These are phyloP conservation scores for Eretmochelys imbricata DNA, from an alignment of 2,113 vertebrate genomes.

Conservation along the genomic window DNA sequence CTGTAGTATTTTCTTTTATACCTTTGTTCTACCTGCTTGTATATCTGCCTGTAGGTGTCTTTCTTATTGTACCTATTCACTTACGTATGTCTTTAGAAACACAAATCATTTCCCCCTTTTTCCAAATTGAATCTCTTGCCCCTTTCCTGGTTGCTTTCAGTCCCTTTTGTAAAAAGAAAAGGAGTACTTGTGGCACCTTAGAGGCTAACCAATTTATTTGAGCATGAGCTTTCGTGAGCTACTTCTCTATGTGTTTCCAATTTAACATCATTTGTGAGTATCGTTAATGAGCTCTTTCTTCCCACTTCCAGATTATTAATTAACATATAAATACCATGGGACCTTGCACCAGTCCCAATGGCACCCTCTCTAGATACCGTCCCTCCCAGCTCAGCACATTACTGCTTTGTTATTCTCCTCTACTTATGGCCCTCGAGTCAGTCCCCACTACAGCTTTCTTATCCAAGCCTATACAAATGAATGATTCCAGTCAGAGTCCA, in stretches of 20 bases:
- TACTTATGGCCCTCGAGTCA: background rate
- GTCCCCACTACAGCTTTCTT: background rate
- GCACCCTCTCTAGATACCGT: background rate
- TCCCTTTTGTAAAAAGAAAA: background rate
- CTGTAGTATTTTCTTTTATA: background rate
- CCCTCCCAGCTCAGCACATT: background rate
- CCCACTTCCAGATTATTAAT: background rate
- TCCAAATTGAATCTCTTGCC: background rate
- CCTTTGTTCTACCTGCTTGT: background rate
- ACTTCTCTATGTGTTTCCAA: background rate
- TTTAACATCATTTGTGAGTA: background rate
- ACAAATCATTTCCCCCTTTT: background rate
- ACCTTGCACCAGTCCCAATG: background rate
- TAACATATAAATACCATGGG: background rate
- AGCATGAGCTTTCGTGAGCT: too few relatives aligned
- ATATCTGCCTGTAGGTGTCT: background rate
- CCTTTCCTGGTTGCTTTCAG: background rate
- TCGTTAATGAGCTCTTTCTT: background rate
- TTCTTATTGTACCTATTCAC: background rate
- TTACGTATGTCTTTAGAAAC: background rate
- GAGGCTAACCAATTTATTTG: too few relatives aligned
- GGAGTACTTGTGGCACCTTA: too few relatives aligned
- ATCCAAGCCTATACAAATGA: background rate
- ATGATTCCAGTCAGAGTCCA: background rate
- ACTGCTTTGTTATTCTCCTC: background rate